Percentiles rank a stretch among this genome's conserved stretches.
phyloP scores from a whole-genome alignment of 1,140 invertebrate genomes.

The Drosophila nikananu region DNA sequence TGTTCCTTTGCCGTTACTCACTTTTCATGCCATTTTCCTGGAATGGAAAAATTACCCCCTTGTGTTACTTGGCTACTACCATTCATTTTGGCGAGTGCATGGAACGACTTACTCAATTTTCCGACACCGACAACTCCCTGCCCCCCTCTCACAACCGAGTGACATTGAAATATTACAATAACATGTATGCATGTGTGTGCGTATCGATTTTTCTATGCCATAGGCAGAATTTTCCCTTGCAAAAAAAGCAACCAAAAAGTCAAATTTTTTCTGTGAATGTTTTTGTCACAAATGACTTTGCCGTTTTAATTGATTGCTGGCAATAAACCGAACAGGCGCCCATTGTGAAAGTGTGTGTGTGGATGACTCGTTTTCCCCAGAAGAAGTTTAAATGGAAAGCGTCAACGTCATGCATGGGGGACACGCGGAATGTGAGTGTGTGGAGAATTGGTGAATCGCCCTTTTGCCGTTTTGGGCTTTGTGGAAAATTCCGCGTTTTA shows the following conservation, averaged over 20 bases:
- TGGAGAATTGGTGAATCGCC: constrained; percentile 37
- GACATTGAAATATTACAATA: constrained; percentile 78
- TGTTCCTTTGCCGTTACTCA: not conserved
- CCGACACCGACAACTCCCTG: not conserved
- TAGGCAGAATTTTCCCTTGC: constrained; percentile 23
- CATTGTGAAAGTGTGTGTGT: constrained; percentile 44
- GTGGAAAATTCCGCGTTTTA: constrained; percentile 68
- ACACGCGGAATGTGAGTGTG: constrained; percentile 6
- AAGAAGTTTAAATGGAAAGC: constrained; percentile 77
- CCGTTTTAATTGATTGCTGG: constrained; percentile 80
- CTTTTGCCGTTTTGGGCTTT: constrained; percentile 59
- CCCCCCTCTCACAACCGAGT: constrained; percentile 16
- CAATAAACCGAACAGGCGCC: constrained; percentile 80
- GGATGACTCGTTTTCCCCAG: constrained; percentile 6
- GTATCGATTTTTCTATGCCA: constrained; percentile 62
- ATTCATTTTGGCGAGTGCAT: constrained; percentile 48
- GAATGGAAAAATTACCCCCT: constrained; percentile 10
- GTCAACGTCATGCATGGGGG: constrained; percentile 66
- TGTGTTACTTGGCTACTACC: constrained; percentile 6
- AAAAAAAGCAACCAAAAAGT: constrained; percentile 52
- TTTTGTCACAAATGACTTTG: constrained; percentile 82
- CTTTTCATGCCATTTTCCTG: constrained; percentile 1
- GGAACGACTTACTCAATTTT: constrained; percentile 45
- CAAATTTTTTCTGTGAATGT: constrained; percentile 78
- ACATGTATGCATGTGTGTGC: constrained; percentile 32